Evolutionary conservation across 1,140 invertebrate genomes (phyloP), one percentile per base, ranked within the genome.

Genomic region (Lordiphosa collinella): DNA sequence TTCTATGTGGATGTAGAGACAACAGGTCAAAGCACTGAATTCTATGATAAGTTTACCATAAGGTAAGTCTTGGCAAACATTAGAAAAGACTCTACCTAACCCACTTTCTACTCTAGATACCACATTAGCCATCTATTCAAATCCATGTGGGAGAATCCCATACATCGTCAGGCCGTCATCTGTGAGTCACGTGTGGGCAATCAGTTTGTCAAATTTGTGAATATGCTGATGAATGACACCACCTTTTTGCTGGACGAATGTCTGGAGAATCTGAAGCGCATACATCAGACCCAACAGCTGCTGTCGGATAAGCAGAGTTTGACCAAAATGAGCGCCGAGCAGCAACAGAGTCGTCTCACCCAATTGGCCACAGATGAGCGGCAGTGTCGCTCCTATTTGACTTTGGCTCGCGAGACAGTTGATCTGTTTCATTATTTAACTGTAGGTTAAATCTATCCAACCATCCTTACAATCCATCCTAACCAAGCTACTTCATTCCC

Each of bases 201-300:
- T 66, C 96, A 99, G 89, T 99, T 99, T 90, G 96, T 99, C 3
- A 97, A 98, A 71, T 99, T 99, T 88, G 94, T 99, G 22, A 99
- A 99, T 89, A 99, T 99, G 97, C 90, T 99, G 38, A 99, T 99
- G 96, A 99, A 99, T 88, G 98, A 99, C 88, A 99, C 97, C 6
- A 99, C 98, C 29, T 99, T 98, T 89, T 91, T 99, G 32, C 90
- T 99, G 37, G 98, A 99, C 87, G 98, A 99, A 90, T 98, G 97
- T 88, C 90, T 98, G 9, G 96, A 98, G 89, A 96, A 96, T 64
- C 90, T 99, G 37, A 99, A 99, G 84, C 92, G 96, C 62, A 98
- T 99, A 71, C 97, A 99, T 89, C 97, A 99, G 89, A 94, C 96
- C 1, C 98, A 99, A 90, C 73, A 86, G 53, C 86, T 94, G n/a